Base-by-base conservation (phyloP, 2,888 invertebrate species). In the Cacoxenus indagator region DNA sequence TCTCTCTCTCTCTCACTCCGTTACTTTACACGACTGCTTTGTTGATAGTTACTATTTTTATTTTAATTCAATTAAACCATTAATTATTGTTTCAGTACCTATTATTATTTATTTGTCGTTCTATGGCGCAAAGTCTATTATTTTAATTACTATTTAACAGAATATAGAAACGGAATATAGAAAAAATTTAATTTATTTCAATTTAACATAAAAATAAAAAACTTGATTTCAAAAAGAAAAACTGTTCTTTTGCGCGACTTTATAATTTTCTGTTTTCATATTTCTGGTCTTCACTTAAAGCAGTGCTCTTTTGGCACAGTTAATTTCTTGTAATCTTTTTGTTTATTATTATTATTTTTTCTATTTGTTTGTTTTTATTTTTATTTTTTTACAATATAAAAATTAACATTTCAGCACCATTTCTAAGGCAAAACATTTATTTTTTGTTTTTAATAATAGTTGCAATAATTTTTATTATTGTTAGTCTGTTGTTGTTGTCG, bases 381-480 rank as follows among this genome's bases (percentile, higher is more conserved):
- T 75, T 76, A 77, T 76, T 70, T n/a, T 17, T 59, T 59, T 17
- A 24, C 24, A 43, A 61, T 43, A 43, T 43, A 26, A 48, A 81
- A 82, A 85, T 85, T 87, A 86, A 87, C 85, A 87, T 87, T 87
- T 87, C 87, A 87, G 87, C 87, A 87, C 87, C 87, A 82, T 86
- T 84, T 82, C 76, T 82, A 83, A 82, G 83, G 75, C 75, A 75
- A 74, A 45, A 61, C 70, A 67, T 69, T 59, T 48, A 48, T 48
- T 19, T 48, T 62, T 62, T 17, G 5, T 6, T 62, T n/a, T 62
- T 17, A 62, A 9, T 22, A 22, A 24, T 57, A 17, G n/a, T 57
- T 22, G n/a, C n/a, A n/a, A n/a, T n/a, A n/a, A n/a, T n/a, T n/a
- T n/a, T n/a, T n/a, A n/a, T n/a, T n/a, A n/a, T n/a, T n/a, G n/a